A percentile compares a stretch with the other conserved stretches of the same genome.
Evolutionary conservation across 2,797 vertebrate species (phyloP).

Genomic region (Cyprinodon diabolis): DNA sequence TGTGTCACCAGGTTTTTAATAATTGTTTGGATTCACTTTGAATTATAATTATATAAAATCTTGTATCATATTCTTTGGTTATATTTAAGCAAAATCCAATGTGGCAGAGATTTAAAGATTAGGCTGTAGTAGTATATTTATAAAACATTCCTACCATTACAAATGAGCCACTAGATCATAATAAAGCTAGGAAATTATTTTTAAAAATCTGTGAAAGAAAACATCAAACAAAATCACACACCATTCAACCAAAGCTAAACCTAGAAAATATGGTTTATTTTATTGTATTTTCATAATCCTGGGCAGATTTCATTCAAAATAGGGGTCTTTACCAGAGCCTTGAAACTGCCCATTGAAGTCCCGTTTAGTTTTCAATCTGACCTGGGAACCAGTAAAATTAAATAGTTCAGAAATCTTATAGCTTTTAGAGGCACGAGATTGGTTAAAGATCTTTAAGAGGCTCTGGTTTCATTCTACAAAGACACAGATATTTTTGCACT

Average conservation of each 20-base stretch:
- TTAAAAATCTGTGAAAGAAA: too few species aligned
- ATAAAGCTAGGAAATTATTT: neutral
- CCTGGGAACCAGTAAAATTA: neutral
- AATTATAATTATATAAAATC: neutral
- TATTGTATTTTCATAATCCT: too few species aligned
- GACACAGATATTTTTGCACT: neutral
- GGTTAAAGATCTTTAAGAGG: too few species aligned
- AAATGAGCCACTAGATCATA: neutral
- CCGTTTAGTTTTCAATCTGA: neutral
- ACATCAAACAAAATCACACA: neutral
- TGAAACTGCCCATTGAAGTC: neutral
- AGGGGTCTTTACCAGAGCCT: neutral
- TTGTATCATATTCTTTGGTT: neutral
- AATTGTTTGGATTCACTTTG: neutral
- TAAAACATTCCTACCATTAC: neutral
- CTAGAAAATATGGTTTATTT: neutral
- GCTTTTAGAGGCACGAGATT: neutral
- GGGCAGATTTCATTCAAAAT: neutral
- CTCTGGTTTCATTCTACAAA: neutral
- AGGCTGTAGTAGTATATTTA: neutral
- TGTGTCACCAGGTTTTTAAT: neutral
- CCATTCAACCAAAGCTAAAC: neutral
- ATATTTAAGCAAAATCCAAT: neutral
- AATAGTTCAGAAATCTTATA: neutral
- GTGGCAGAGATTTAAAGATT: neutral